phyloP scores from a whole-genome alignment of 2,888 invertebrate species.

The Eremobia ochroleuca region DNA sequence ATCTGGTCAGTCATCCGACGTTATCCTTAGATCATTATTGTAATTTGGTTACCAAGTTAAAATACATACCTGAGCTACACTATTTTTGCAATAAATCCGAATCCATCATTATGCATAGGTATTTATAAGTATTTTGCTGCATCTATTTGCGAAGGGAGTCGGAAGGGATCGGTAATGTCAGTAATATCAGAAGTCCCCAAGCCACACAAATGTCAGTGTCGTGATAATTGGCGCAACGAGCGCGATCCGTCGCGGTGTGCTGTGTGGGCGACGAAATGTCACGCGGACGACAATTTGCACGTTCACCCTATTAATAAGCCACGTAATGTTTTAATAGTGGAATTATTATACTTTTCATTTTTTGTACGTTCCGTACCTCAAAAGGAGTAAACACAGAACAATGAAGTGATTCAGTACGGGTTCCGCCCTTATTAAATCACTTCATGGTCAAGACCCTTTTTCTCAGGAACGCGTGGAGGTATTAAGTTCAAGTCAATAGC shows the following conservation, averaged over 20 bases:
- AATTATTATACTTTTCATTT: neutral
- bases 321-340: constrained; percentile 11
- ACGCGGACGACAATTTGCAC: constrained; percentile 61
- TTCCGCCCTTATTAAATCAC: no score
- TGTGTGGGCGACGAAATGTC: constrained; percentile 74
- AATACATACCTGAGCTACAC: neutral
- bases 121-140: neutral
- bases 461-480: neutral
- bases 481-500: no score
- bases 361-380: neutral
- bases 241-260: constrained; percentile 77
- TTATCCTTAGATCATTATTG: no score
- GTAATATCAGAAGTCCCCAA: constrained; percentile 58
- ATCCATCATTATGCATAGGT: neutral
- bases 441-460: neutral
- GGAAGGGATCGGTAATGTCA: constrained; percentile 47
- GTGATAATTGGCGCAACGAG: constrained; percentile 74
- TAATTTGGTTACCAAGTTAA: neutral
- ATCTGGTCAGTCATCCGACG: no score
- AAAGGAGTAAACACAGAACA: neutral
- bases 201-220: constrained; percentile 78
- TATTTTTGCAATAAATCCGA: neutral
- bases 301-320: constrained; percentile 57
- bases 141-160: constrained; percentile 10
- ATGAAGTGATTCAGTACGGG: no score